These are phyloP conservation scores for Alethe diademata DNA, from an alignment of 2,113 vertebrate species.

Conservation along the genomic window DNA sequence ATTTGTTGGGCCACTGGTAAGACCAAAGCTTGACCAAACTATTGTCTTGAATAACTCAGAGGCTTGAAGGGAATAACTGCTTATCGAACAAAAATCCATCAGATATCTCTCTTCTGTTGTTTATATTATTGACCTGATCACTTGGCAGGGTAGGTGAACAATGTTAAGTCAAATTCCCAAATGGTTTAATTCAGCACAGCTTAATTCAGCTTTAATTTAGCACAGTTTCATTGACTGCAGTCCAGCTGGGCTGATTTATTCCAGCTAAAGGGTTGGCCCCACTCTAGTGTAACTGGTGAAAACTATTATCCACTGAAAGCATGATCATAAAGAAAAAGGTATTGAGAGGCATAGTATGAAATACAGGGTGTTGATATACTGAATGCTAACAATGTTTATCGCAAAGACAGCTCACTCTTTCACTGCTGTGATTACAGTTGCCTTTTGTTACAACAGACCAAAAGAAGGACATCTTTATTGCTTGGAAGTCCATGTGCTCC, in stretches of 20 bases:
- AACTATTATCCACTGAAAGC: slow-evolving; percentile 39
- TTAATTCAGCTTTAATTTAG: slow-evolving; percentile 57
- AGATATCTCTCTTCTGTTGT: neutral
- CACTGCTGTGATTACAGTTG: slow-evolving; percentile 27
- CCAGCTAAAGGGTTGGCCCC: neutral
- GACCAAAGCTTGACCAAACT: neutral
- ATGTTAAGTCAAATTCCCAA: slow-evolving; percentile 17
- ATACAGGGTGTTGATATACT: slow-evolving; percentile 28
- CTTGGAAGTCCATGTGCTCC: slow-evolving; percentile 1
- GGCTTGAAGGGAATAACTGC: neutral
- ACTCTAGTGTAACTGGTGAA: slow-evolving; percentile 49
- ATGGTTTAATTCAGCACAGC: slow-evolving; percentile 38
- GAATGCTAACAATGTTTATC: slow-evolving; percentile 11
- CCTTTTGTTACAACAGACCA: slow-evolving; percentile 34
- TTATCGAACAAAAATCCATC: neutral
- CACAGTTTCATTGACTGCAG: slow-evolving; percentile 26
- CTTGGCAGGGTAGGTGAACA: neutral
- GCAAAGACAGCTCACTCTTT: slow-evolving; percentile 14
- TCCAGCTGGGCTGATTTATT: slow-evolving; percentile 52
- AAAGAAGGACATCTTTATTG: slow-evolving; percentile 41
- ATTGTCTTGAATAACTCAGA: neutral
- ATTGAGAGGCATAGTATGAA: slow-evolving; percentile 36
- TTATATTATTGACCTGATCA: slow-evolving; percentile 32
- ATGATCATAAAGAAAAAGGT: slow-evolving; percentile 36
- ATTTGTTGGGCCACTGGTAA: neutral